Evolutionary conservation across 2,797 vertebrate genomes (phyloP).

Genomic region (Luscinia megarhynchos): DNA sequence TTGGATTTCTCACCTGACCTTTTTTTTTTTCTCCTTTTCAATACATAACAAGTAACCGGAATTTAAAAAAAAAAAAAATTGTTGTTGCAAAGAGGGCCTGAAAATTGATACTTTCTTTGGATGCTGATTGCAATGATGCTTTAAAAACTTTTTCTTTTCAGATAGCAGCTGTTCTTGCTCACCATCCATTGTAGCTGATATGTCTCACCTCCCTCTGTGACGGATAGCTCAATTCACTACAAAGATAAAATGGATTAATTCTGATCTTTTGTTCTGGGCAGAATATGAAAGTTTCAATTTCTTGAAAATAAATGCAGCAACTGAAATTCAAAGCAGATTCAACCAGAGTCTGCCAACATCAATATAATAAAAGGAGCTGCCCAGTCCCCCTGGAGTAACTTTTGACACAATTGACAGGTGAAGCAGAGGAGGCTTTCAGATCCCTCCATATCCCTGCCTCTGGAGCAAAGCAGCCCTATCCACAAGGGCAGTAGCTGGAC

Average conservation of each 20-base stretch:
- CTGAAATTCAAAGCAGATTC: neutral
- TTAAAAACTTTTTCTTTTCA: neutral
- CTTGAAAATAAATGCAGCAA: neutral
- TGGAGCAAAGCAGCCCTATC: neutral
- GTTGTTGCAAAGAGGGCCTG: neutral
- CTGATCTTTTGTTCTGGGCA: neutral
- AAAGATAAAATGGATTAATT: neutral
- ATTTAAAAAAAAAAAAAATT: neutral
- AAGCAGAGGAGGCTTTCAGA: neutral
- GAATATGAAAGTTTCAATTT: neutral
- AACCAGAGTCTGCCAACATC: neutral
- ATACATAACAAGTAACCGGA: neutral
- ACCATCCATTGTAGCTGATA: neutral
- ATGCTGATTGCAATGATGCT: neutral
- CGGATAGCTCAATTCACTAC: neutral
- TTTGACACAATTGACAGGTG: neutral
- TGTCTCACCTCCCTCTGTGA: neutral
- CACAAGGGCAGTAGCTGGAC: accelerated
- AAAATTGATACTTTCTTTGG: neutral
- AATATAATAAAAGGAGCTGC: neutral
- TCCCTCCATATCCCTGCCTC: neutral
- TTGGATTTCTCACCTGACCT: constrained; percentile 20
- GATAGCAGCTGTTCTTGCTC: neutral
- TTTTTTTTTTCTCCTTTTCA: neutral
- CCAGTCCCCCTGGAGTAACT: neutral